Conservation (phyloP, 2,113 vertebrate species). For the Indicator maculatus region DNA sequence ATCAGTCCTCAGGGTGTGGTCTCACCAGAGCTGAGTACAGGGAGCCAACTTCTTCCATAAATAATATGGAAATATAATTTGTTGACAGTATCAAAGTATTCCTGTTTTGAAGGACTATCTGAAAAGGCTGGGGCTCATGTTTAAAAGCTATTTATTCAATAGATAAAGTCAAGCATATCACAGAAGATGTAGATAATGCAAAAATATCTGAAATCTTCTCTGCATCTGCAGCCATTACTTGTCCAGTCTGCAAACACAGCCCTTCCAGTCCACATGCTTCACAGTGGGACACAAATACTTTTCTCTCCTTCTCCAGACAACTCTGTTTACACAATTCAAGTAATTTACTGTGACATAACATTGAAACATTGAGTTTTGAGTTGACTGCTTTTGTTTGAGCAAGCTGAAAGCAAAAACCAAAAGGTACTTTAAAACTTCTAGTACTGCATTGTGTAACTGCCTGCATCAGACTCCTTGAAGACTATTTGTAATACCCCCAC, state of each 20-base stretch:
- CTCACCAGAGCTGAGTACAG: too few relatives aligned
- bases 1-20: too few relatives aligned
- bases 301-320: not conserved
- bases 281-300: not conserved
- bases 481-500: not conserved
- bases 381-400: not conserved
- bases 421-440: not conserved
- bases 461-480: not conserved
- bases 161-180: not conserved
- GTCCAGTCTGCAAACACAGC: not conserved
- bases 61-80: not conserved
- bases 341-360: not conserved
- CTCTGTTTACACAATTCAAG: not conserved
- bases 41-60: not conserved
- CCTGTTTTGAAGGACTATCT: not conserved
- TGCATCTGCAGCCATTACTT: not conserved
- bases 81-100: not conserved
- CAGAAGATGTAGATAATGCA: not conserved
- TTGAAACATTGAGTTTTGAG: not conserved
- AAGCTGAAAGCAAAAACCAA: not conserved
- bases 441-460: not conserved
- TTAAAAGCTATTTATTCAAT: not conserved
- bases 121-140: not conserved
- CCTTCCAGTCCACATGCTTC: not conserved
- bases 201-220: not conserved